Conservation (phyloP, 2,113 vertebrate species). For the Ammodytes dubius region DNA sequence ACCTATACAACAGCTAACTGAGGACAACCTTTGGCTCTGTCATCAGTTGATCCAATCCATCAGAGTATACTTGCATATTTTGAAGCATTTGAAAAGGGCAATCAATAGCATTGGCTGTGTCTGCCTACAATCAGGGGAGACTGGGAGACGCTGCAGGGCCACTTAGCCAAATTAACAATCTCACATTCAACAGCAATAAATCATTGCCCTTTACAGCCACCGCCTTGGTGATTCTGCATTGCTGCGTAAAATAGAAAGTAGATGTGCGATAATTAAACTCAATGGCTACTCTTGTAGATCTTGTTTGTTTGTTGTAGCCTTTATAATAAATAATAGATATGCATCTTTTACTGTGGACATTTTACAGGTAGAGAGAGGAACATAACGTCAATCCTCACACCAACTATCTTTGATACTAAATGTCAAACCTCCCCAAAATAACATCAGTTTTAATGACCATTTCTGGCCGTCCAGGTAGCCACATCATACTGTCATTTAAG, state of each 20-base stretch:
- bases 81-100: constrained; percentile 44
- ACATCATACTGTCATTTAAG: not conserved
- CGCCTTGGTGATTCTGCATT: constrained; percentile 1
- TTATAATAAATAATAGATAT: not conserved
- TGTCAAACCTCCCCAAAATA: not conserved
- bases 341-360: not conserved
- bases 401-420: not conserved
- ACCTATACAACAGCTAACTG: not conserved
- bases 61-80: constrained; percentile 32
- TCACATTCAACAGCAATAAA: constrained; percentile 48
- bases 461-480: not conserved
- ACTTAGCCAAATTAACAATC: constrained; percentile 69
- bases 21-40: not conserved
- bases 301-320: constrained; percentile 4
- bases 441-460: not conserved
- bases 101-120: constrained; percentile 56
- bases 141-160: constrained; percentile 40
- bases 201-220: constrained; percentile 46
- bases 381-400: not conserved
- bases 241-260: not conserved
- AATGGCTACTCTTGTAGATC: not conserved
- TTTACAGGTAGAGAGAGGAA: not conserved
- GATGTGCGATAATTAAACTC: not conserved
- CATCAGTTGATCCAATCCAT: constrained; percentile 28
- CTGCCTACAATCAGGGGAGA: constrained; percentile 34